Base-by-base conservation (phyloP, 2,888 invertebrate genomes). In the Nomada lathburiana region DNA sequence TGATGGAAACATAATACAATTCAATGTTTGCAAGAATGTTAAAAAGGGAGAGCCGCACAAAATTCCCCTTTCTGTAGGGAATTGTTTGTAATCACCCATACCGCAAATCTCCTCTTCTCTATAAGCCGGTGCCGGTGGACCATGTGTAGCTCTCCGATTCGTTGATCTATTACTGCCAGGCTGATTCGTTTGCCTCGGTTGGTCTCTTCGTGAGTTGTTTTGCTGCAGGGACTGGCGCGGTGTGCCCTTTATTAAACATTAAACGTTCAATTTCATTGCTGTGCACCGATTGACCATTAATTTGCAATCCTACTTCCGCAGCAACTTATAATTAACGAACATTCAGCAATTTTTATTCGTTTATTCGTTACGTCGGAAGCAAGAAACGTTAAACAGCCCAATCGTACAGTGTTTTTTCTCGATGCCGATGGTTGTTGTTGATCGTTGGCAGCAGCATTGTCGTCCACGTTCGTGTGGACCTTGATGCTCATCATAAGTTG, bases 401-500 rank as follows among this genome's bases (percentile, higher is more conserved):
- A 57, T 74, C 64, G 57, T 57, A 74, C 72, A 26, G 63, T 70
- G 4, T 4, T 4, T 2, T 20, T 36, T n/a, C 2, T n/a, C 44
- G 59, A 26, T 60, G 2, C 29, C 9, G 42, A 20, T 10, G 26
- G 11, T 3, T 29, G 44, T 5, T 73, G 29, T 11, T 57, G 26
- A 13, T 18, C 23, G 2, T 70, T 42, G 11, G 9, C 42, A 13
- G 20, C 29, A 1, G 23, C 36, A 36, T 36, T 26, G 0, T 57
- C 18, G 29, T 84, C 63, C 29, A 63, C 11, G 3, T 71, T 50
- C 29, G 79, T 62, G 29, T 84, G 71, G 20, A 87, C 18, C 42
- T 69, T 82, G 52, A 87, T 86, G n/a, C 65, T 87, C 86, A 87
- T 80, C 72, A 82, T 29, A 18, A 87, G 26, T 7, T 64, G 75